Evolutionary conservation across 2,113 vertebrate species (phyloP).

Genomic region (Plotosus lineatus): DNA sequence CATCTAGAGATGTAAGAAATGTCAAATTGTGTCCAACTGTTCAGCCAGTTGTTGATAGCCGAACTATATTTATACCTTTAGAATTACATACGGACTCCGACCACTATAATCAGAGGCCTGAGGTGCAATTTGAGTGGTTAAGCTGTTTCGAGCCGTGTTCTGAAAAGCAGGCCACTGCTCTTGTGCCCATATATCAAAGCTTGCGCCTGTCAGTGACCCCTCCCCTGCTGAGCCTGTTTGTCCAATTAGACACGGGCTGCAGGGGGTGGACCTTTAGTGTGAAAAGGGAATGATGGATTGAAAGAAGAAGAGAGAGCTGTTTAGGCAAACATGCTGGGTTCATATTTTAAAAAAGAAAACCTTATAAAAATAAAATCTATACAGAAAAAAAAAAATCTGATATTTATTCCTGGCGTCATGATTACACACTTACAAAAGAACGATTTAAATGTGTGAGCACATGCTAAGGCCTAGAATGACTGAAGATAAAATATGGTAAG

Average conservation of each 20-base stretch:
- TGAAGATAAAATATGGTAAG: too few species aligned
- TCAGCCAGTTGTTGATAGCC: not conserved
- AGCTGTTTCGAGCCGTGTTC: not conserved
- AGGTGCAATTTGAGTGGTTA: not conserved
- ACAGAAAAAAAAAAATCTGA: not conserved
- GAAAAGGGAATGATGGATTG: conserved; percentile 70
- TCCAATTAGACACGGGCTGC: conserved; percentile 79
- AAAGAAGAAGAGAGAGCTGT: conserved; percentile 52
- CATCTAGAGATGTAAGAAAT: not conserved
- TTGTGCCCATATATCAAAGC: conserved; percentile 68
- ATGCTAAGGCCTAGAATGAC: not conserved
- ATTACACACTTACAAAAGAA: not conserved
- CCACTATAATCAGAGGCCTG: not conserved
- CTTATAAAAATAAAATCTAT: too few species aligned
- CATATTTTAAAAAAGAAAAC: not conserved
- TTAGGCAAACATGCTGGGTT: conserved; percentile 41
- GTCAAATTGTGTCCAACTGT: not conserved
- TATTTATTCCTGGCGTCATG: not conserved
- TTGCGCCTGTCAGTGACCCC: conserved; percentile 57
- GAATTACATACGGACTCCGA: not conserved
- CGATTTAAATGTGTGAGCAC: too few species aligned
- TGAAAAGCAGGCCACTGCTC: not conserved
- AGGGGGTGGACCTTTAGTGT: conserved; percentile 72
- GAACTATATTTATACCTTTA: not conserved
- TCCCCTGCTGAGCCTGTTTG: conserved; percentile 80